phyloP scores from a whole-genome alignment of 2,797 vertebrate genomes.

The Antrozous pallidus region DNA sequence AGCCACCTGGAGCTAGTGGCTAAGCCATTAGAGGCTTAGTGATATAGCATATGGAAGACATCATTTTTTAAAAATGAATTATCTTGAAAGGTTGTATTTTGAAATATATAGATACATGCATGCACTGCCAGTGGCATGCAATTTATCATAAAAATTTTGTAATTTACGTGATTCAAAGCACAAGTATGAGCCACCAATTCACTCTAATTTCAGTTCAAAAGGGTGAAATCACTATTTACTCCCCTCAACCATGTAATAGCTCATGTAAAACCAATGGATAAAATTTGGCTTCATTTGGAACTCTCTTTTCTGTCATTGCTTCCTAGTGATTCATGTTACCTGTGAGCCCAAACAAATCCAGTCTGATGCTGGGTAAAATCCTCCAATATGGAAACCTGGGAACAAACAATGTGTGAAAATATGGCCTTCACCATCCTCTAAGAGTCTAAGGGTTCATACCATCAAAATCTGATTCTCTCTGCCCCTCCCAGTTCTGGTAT shows the following conservation, averaged over 20 bases:
- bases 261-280: neutral
- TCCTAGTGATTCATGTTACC: neutral
- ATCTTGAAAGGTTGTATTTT: slow-evolving; percentile 2
- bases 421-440: neutral
- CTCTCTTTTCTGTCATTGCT: slow-evolving; percentile 48
- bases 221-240: slow-evolving; percentile 44
- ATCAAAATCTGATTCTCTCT: neutral
- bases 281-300: slow-evolving; percentile 60
- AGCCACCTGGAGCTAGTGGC: neutral
- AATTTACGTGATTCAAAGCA: slow-evolving; percentile 43
- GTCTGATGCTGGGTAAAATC: neutral
- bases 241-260: slow-evolving; percentile 32
- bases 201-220: slow-evolving; percentile 45
- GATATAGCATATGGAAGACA: neutral
- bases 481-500: neutral
- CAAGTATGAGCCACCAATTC: slow-evolving; percentile 4
- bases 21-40: neutral
- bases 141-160: slow-evolving; percentile 60
- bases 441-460: neutral
- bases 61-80: neutral
- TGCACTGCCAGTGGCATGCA: neutral
- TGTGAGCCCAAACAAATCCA: neutral
- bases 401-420: neutral
- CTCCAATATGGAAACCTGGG: neutral
- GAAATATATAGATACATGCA: neutral